These are phyloP conservation scores for Athalia circularis DNA, from an alignment of 2,888 invertebrate genomes.

Conservation along the genomic window DNA sequence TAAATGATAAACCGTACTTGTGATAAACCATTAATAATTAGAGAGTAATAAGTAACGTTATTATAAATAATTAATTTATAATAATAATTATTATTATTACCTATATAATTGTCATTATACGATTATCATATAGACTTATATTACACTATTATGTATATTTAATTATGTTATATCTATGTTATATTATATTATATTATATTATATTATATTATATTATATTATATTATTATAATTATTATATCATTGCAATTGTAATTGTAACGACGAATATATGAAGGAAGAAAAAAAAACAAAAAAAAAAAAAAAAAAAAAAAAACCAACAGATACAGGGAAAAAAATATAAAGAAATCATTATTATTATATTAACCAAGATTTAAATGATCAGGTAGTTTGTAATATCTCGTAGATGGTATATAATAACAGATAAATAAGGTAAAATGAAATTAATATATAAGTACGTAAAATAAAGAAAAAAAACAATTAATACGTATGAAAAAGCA, in stretches of 20 bases:
- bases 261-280: constrained; percentile 7
- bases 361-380: constrained; percentile 43
- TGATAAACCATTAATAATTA: constrained; percentile 61
- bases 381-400: constrained; percentile 48
- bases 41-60: constrained; percentile 48
- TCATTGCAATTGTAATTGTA: constrained; percentile 37
- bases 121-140: background rate
- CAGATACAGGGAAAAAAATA: constrained; percentile 48
- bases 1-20: constrained; percentile 65
- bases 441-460: constrained; percentile 38
- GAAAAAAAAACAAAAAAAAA: constrained; percentile 17
- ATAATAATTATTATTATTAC: constrained; percentile 14
- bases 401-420: constrained; percentile 44
- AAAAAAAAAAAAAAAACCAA: constrained; percentile 14
- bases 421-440: background rate
- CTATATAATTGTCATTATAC: constrained; percentile 9
- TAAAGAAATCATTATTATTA: constrained; percentile 45
- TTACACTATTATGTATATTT: background rate
- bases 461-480: constrained; percentile 33
- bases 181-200: background rate
- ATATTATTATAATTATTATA: constrained; percentile 7
- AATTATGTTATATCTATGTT: background rate
- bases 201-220: background rate
- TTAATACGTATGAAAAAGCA: constrained; percentile 48
- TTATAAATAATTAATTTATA: constrained; percentile 35